Conservation (phyloP, 1,140 invertebrate genomes). For the Aradophagus sp. region DNA sequence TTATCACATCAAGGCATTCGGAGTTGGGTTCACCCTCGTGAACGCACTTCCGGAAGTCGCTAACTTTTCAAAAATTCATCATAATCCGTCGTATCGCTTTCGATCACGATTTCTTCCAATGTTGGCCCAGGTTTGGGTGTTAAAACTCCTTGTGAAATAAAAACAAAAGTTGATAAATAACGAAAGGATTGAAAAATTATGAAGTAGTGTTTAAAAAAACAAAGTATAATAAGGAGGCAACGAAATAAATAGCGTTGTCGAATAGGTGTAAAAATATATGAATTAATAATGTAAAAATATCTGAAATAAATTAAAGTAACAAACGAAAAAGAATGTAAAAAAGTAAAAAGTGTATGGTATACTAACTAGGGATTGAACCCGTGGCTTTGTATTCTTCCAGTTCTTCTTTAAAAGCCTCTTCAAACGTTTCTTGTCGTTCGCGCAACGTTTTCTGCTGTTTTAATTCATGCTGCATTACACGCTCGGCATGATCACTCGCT, state of each 20-base stretch:
- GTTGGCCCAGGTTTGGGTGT: slow-evolving; percentile 65
- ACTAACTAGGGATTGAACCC: slow-evolving; percentile 79
- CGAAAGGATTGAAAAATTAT: no score
- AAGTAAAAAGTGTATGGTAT: slow-evolving; percentile 3
- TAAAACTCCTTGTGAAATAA: slow-evolving; percentile 61
- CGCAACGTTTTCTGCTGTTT: slow-evolving; percentile 76
- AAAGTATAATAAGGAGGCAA: no score
- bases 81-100: slow-evolving; percentile 74
- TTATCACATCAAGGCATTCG: no score
- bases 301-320: no score
- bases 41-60: no score
- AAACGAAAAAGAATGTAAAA: slow-evolving; percentile 12
- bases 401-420: slow-evolving; percentile 81
- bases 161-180: no score
- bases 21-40: no score
- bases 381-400: slow-evolving; percentile 79
- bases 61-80: slow-evolving; percentile 76
- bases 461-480: slow-evolving; percentile 76
- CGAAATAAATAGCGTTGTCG: no score
- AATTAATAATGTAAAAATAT: no score
- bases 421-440: slow-evolving; percentile 81
- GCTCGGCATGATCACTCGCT: slow-evolving; percentile 77
- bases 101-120: slow-evolving; percentile 76
- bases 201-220: no score
- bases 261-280: no score